Evolutionary conservation across 1,140 invertebrate genomes (phyloP).

Genomic region (Belonocnema kinseyi): DNA sequence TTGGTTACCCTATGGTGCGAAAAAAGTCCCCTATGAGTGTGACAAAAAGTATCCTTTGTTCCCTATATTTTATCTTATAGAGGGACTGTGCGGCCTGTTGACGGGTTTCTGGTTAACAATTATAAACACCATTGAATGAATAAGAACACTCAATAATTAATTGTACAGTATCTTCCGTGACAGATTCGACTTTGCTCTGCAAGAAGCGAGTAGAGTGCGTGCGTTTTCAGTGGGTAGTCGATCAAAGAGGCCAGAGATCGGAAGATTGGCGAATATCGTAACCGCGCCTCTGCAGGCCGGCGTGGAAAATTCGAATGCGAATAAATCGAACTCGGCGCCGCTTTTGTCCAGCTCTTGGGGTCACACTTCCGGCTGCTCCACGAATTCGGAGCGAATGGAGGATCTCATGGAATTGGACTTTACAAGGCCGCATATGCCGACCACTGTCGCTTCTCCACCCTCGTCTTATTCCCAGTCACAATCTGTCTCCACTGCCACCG

Average conservation of each 20-base stretch:
- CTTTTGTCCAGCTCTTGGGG: constrained; percentile 74
- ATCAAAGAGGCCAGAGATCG: constrained; percentile 75
- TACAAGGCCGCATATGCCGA: constrained; percentile 74
- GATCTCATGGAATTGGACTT: constrained; percentile 90
- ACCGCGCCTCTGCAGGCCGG: constrained; percentile 78
- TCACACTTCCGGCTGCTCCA: constrained; percentile 77
- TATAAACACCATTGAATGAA: background rate
- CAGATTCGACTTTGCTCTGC: constrained; percentile 70
- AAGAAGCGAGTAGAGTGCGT: constrained; percentile 76
- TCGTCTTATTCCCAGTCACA: constrained; percentile 65
- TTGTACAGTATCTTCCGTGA: constrained; percentile 56
- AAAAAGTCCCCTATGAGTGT: too few species aligned
- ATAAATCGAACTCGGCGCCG: constrained; percentile 73
- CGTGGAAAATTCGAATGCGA: constrained; percentile 67
- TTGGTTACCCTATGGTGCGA: too few species aligned
- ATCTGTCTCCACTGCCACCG: constrained; percentile 70
- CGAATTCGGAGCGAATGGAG: constrained; percentile 79
- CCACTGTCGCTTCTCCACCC: constrained; percentile 62
- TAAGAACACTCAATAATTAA: constrained; percentile 29
- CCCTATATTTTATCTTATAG: too few species aligned
- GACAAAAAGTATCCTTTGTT: too few species aligned
- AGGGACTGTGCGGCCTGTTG: too few species aligned
- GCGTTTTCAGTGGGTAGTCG: constrained; percentile 85
- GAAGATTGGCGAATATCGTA: constrained; percentile 72
- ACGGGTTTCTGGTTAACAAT: too few species aligned